These are phyloP conservation scores for Microcebus murinus DNA, from an alignment of 2,113 vertebrate genomes.

Conservation along the genomic window DNA sequence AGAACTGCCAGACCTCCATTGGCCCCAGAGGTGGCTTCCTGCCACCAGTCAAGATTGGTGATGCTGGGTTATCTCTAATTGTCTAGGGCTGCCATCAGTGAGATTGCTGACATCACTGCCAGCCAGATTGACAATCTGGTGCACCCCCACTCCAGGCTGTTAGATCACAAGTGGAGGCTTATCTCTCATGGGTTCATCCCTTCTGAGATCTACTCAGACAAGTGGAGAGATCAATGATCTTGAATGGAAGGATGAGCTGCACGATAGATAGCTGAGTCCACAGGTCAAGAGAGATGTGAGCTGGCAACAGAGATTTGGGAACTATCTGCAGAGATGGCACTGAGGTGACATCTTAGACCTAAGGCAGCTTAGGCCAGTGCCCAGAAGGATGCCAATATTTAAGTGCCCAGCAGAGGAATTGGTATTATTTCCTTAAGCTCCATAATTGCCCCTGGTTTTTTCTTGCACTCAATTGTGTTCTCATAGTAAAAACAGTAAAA, in stretches of 20 bases:
- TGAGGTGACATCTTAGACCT: background rate
- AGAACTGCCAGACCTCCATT: background rate
- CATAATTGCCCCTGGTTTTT: background rate
- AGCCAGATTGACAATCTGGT: background rate
- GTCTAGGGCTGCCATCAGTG: background rate
- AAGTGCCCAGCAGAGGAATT: background rate
- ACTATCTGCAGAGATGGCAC: background rate
- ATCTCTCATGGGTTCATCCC: background rate
- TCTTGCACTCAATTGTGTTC: background rate
- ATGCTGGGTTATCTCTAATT: background rate
- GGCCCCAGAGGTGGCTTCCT: background rate
- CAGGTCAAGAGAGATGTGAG: background rate
- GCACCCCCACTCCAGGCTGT: background rate
- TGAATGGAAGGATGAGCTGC: background rate
- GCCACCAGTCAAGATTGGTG: background rate
- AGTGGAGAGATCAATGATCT: background rate
- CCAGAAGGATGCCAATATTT: background rate
- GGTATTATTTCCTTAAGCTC: slow-evolving; percentile 10
- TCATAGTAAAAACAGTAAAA: background rate
- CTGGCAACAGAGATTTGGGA: background rate
- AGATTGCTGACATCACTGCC: background rate
- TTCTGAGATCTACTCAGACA: background rate
- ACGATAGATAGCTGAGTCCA: background rate
- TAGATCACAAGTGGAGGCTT: background rate
- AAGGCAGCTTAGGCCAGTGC: background rate